Percentiles rank a stretch among this genome's conserved stretches.
Conservation (phyloP, 1,140 invertebrate species). For the Pseudachorutes palmiensis region DNA sequence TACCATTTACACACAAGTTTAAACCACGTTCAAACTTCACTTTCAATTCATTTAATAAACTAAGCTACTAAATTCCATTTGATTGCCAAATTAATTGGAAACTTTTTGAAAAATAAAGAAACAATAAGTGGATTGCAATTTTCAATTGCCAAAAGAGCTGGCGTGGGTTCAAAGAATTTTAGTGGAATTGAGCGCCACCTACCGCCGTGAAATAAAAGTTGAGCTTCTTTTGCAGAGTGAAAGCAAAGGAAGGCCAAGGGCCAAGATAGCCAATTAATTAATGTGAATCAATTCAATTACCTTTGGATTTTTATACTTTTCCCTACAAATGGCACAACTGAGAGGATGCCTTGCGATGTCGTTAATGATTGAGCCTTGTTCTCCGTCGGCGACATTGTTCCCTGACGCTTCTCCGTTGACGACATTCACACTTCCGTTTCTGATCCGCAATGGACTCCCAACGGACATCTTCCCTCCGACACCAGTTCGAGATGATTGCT, state of each 20-base stretch:
- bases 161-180: no score
- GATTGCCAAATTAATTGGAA: no score
- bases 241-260: no score
- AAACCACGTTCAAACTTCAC: neutral
- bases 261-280: no score
- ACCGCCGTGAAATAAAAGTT: no score
- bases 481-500: neutral
- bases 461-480: neutral
- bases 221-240: no score
- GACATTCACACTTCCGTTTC: neutral
- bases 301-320: conserved; percentile 13
- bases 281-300: neutral
- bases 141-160: no score
- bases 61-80: neutral
- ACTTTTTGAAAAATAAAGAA: neutral
- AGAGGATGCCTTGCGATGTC: conserved; percentile 5
- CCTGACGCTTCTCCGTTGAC: neutral
- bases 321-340: conserved; percentile 8
- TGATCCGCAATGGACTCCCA: neutral
- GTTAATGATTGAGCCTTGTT: neutral
- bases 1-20: neutral
- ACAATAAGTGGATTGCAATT: no score
- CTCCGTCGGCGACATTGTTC: neutral
- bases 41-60: neutral
- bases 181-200: no score